These are phyloP conservation scores for Dynastes tityus DNA, from an alignment of 2,888 invertebrate genomes.

Conservation along the genomic window DNA sequence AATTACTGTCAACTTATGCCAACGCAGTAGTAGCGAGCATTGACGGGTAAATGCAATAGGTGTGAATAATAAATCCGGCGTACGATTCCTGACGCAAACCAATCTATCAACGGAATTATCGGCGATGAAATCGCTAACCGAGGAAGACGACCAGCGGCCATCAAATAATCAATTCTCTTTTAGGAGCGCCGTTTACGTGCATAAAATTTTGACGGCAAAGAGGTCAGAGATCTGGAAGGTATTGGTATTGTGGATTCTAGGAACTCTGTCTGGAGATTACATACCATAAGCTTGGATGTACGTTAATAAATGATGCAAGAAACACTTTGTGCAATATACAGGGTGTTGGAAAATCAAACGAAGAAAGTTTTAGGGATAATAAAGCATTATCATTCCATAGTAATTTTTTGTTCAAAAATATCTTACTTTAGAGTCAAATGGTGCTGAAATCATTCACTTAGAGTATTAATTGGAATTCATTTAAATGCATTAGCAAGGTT, in stretches of 20 bases:
- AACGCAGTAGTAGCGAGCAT: constrained; percentile 19
- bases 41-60: constrained; percentile 22
- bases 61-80: constrained; percentile 40
- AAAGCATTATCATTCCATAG: too few species aligned
- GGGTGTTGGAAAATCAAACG: too few species aligned
- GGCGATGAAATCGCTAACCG: neutral
- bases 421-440: too few species aligned
- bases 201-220: constrained; percentile 43
- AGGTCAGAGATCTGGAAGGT: constrained; percentile 41
- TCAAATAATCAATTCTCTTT: constrained; percentile 40
- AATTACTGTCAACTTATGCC: constrained; percentile 29
- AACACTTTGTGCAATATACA: too few species aligned
- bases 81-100: constrained; percentile 28
- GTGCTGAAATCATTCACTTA: too few species aligned
- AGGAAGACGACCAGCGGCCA: constrained; percentile 27
- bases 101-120: constrained; percentile 41
- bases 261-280: constrained; percentile 33
- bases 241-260: constrained; percentile 6
- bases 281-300: neutral
- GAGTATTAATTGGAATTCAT: too few species aligned
- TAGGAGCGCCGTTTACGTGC: constrained; percentile 45
- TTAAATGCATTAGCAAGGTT: too few species aligned
- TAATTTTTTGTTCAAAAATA: too few species aligned
- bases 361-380: too few species aligned
- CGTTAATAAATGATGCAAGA: too few species aligned